Percentiles rank a stretch among this genome's conserved stretches.
Evolutionary conservation across 2,888 invertebrate genomes (phyloP).

Genomic region (Rhimphoctona megacephalus): DNA sequence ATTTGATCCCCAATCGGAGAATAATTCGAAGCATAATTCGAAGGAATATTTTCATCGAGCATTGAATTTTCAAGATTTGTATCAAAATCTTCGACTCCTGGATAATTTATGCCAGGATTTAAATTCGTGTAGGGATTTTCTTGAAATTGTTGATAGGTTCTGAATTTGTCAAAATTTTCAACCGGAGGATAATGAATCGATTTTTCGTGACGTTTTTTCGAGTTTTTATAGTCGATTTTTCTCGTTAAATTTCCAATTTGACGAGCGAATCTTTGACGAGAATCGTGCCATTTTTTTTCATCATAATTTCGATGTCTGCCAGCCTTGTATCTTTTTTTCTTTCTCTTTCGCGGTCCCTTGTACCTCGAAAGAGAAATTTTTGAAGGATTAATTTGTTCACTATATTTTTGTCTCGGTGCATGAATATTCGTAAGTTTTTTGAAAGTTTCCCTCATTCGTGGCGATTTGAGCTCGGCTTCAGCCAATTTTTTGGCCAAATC

Average conservation of each 20-base stretch:
- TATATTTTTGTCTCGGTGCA: constrained; percentile 15
- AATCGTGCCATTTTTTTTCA: constrained; percentile 39
- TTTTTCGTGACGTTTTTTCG: constrained; percentile 33
- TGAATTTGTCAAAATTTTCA: not conserved
- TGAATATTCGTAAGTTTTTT: constrained; percentile 71
- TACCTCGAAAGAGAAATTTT: constrained; percentile 1
- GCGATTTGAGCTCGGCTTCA: constrained; percentile 73
- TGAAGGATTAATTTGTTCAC: not conserved
- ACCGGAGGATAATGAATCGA: constrained; percentile 2
- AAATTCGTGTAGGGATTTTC: constrained; percentile 25
- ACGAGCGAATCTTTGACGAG: constrained; percentile 67
- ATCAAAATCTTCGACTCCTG: constrained; percentile 30
- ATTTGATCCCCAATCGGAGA: constrained; percentile 16
- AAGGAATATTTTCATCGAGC: constrained; percentile 3
- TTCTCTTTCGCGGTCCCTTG: constrained; percentile 59
- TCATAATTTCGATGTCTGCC: constrained; percentile 55
- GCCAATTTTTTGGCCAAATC: constrained; percentile 75
- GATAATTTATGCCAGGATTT: constrained; percentile 36
- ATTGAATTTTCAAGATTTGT: constrained; percentile 10
- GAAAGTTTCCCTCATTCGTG: constrained; percentile 74
- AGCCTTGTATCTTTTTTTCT: constrained; percentile 63
- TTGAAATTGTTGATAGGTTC: constrained; percentile 11
- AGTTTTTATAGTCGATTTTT: not conserved
- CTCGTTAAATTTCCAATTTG: constrained; percentile 44
- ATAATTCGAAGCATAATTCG: constrained; percentile 26